Evolutionary conservation across 2,797 vertebrate species (phyloP).

Genomic region (Hyperoplus lanceolatus): DNA sequence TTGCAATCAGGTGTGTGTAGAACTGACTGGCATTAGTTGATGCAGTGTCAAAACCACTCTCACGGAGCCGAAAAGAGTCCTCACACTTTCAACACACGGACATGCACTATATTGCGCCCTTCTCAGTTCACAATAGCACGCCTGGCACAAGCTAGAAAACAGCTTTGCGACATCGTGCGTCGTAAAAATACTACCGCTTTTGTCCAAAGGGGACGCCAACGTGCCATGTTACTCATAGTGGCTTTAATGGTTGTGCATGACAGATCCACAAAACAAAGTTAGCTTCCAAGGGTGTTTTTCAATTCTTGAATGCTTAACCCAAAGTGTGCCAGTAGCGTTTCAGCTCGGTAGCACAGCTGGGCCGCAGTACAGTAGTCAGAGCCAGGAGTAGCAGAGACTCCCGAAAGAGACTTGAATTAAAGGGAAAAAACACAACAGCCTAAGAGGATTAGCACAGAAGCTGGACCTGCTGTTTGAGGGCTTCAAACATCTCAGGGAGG

Average conservation of each 20-base stretch:
- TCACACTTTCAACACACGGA: too few relatives aligned
- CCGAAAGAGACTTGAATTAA: conserved; percentile 68
- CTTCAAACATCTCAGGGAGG: conserved; percentile 32
- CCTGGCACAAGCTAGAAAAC: too few relatives aligned
- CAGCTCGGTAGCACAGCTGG: conserved; percentile 52
- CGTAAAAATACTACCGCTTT: too few relatives aligned
- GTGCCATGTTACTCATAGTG: too few relatives aligned
- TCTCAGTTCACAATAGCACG: too few relatives aligned
- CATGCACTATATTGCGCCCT: too few relatives aligned
- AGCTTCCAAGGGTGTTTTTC: conserved; percentile 33
- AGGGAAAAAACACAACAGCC: conserved; percentile 70
- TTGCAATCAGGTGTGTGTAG: too few relatives aligned
- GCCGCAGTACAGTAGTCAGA: conserved; percentile 6
- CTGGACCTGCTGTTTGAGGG: conserved; percentile 39
- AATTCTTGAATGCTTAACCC: conserved; percentile 36
- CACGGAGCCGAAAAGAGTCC: too few relatives aligned
- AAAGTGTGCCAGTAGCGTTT: conserved; percentile 29
- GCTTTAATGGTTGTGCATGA: not conserved
- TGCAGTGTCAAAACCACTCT: too few relatives aligned
- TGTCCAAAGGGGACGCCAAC: too few relatives aligned
- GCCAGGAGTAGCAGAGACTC: conserved; percentile 53
- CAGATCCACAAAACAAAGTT: conserved; percentile 5
- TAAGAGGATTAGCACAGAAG: conserved; percentile 76
- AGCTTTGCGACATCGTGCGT: too few relatives aligned
- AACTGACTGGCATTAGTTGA: too few relatives aligned